phyloP scores from a whole-genome alignment of 2,888 invertebrate species.

The Imbricaverruca yamaguchii region DNA sequence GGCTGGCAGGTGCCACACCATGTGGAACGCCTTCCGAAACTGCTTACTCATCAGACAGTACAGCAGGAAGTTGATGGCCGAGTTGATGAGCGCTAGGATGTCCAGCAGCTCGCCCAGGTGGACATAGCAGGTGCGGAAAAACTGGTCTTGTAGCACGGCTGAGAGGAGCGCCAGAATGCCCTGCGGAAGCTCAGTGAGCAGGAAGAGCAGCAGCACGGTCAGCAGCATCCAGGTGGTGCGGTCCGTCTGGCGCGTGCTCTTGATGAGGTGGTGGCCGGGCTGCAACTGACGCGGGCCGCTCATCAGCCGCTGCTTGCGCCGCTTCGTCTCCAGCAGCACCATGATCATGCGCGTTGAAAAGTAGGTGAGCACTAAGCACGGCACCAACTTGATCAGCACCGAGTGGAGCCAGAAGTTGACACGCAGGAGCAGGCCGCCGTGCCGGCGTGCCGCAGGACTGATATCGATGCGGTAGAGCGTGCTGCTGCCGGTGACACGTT shows the following conservation, averaged over 20 bases:
- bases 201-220: slow-evolving; percentile 33
- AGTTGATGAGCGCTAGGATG: slow-evolving; percentile 78
- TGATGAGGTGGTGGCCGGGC: not conserved
- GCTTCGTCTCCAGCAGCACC: slow-evolving; percentile 26
- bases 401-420: slow-evolving; percentile 87
- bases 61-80: slow-evolving; percentile 85
- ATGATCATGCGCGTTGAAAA: slow-evolving; percentile 32
- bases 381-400: slow-evolving; percentile 83
- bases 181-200: slow-evolving; percentile 34
- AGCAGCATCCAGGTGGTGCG: slow-evolving; percentile 34
- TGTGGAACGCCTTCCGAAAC: slow-evolving; percentile 56
- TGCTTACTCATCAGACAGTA: slow-evolving; percentile 92
- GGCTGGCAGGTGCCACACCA: not conserved
- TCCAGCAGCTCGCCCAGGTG: slow-evolving; percentile 67
- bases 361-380: slow-evolving; percentile 76
- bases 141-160: slow-evolving; percentile 66
- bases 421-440: slow-evolving; percentile 36
- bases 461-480: slow-evolving; percentile 48
- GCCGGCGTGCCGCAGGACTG: slow-evolving; percentile 52
- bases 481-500: not conserved
- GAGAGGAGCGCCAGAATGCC: slow-evolving; percentile 59
- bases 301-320: slow-evolving; percentile 4
- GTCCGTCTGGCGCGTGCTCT: slow-evolving; percentile 31
- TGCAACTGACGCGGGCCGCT: not conserved
- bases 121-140: slow-evolving; percentile 49